Conservation (phyloP, 53 echinoderm and acorn worm species). For the Hippasteria phrygiana region DNA sequence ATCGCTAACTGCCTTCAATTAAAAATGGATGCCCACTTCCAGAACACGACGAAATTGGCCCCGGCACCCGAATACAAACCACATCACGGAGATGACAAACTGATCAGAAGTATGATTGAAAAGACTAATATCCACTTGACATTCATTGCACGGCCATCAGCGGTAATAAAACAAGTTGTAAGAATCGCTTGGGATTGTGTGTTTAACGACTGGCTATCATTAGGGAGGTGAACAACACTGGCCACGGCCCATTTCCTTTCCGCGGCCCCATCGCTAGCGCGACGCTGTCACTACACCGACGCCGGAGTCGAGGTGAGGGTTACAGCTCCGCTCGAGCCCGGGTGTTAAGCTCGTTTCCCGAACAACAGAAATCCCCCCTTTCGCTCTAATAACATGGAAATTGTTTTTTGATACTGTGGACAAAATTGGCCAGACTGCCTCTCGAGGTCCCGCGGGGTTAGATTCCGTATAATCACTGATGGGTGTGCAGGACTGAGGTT, state of each 20-base stretch:
- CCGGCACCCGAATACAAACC: not conserved
- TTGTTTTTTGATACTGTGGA: conserved; percentile 56
- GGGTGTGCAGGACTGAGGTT: not conserved
- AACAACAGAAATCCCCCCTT: conserved; percentile 2
- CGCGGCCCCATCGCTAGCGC: not conserved
- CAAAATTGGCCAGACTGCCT: conserved; percentile 29
- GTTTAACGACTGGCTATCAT: conserved; percentile 8
- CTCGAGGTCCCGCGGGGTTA: not conserved
- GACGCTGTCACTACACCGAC: conserved; percentile 31
- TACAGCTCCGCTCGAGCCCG: not conserved
- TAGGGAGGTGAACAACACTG: not conserved
- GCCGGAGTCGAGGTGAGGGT: not conserved
- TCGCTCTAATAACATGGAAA: conserved; percentile 19
- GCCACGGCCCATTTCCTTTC: conserved; percentile 10
- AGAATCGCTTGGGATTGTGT: conserved; percentile 16
- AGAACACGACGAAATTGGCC: not conserved
- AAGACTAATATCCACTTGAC: conserved; percentile 35
- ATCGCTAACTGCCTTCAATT: conserved; percentile 7
- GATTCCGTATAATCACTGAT: not conserved
- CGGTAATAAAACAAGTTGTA: conserved; percentile 31
- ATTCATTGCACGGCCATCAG: conserved; percentile 46
- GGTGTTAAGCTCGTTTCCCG: conserved; percentile 51
- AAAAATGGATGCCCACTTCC: not conserved
- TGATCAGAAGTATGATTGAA: conserved; percentile 2
- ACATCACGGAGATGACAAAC: conserved; percentile 32